Evolutionary conservation across 2,888 invertebrate genomes (phyloP).

Genomic region (Palloptera scutellata): DNA sequence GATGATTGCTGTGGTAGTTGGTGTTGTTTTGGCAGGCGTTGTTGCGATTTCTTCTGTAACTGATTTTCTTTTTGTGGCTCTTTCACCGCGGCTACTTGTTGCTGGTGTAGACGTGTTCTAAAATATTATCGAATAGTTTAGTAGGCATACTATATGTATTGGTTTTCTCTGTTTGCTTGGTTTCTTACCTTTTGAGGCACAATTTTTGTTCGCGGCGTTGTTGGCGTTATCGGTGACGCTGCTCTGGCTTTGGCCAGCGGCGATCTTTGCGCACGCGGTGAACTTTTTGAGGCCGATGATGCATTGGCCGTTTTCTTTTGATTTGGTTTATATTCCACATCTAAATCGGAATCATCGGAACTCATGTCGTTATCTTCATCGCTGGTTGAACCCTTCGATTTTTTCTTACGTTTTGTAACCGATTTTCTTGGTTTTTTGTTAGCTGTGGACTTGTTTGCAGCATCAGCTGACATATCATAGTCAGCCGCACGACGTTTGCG

Average conservation of each 20-base stretch:
- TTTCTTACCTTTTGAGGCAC: conserved; percentile 52
- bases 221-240: conserved; percentile 52
- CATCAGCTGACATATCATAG: conserved; percentile 15
- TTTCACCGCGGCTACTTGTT: conserved; percentile 47
- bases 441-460: conserved; percentile 34
- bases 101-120: conserved; percentile 40
- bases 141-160: background rate
- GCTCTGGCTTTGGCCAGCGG: conserved; percentile 54
- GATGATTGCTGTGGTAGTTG: conserved; percentile 32
- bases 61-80: conserved; percentile 52
- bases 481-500: conserved; percentile 34
- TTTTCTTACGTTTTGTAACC: conserved; percentile 44
- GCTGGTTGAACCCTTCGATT: conserved; percentile 34
- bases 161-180: background rate
- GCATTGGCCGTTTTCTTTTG: conserved; percentile 44
- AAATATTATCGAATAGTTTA: conserved; percentile 6
- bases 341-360: conserved; percentile 44
- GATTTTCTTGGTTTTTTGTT: conserved; percentile 42
- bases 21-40: conserved; percentile 35
- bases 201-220: conserved; percentile 49
- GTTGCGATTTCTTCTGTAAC: conserved; percentile 31
- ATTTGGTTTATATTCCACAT: conserved; percentile 52
- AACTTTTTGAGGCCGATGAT: conserved; percentile 40
- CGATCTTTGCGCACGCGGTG: conserved; percentile 51
- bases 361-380: conserved; percentile 42